These are phyloP conservation scores for Pungitius pungitius DNA, from an alignment of 2,113 vertebrate species.

Conservation along the genomic window DNA sequence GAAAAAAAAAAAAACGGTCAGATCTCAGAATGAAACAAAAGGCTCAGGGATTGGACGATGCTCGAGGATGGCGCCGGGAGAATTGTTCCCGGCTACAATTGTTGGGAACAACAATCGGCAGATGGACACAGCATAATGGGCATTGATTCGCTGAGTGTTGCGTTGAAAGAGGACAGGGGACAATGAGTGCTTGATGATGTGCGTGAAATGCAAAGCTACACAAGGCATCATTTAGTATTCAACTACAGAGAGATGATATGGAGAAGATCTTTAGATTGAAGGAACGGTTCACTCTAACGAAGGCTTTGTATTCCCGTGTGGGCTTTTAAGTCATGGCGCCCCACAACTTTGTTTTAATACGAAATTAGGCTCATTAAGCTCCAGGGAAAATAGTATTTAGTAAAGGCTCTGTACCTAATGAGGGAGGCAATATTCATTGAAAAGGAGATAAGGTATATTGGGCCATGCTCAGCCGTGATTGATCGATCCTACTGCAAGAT, in stretches of 20 bases:
- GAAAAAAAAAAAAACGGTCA: constrained; percentile 46
- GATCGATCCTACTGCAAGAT: constrained; percentile 7
- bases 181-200: constrained; percentile 14
- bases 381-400: constrained; percentile 6
- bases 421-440: constrained; percentile 10
- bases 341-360: not conserved
- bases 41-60: constrained; percentile 31
- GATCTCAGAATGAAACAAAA: constrained; percentile 65
- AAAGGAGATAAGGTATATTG: constrained; percentile 20
- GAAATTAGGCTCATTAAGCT: constrained; percentile 14
- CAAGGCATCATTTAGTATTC: constrained; percentile 5
- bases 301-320: not conserved
- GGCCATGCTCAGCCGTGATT: constrained; percentile 15
- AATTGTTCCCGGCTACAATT: constrained; percentile 44
- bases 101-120: constrained; percentile 32
- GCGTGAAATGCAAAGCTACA: constrained; percentile 13
- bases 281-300: not conserved
- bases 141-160: constrained; percentile 32
- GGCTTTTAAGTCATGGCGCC: not conserved
- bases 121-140: constrained; percentile 42
- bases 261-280: not conserved
- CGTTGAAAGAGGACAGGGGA: constrained; percentile 38
- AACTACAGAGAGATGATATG: not conserved
- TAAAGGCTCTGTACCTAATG: constrained; percentile 4
- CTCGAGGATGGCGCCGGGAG: constrained; percentile 42